Percentiles rank a stretch among this genome's conserved stretches.
phyloP scores from a whole-genome alignment of 2,113 vertebrate genomes.

The Dromaius novaehollandiae region DNA sequence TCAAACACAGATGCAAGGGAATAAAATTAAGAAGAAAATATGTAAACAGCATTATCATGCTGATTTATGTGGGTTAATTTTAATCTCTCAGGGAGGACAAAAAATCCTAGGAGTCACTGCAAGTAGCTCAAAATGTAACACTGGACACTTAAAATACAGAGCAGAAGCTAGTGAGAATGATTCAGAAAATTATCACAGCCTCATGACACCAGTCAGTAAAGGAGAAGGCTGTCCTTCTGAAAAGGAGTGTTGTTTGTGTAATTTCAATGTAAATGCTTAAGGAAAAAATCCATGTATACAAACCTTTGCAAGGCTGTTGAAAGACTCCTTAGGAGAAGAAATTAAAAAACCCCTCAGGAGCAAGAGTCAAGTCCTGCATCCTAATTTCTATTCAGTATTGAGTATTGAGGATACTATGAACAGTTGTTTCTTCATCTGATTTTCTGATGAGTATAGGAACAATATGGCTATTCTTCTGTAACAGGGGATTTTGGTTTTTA shows the following conservation, averaged over 20 bases:
- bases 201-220: not conserved
- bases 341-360: not conserved
- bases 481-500: not conserved
- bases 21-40: not conserved
- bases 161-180: not conserved
- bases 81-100: not conserved
- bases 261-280: not conserved
- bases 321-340: not conserved
- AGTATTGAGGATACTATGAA: not conserved
- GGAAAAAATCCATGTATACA: not conserved
- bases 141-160: not conserved
- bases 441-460: not conserved
- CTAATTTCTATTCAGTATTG: not conserved
- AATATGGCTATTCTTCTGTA: not conserved
- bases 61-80: not conserved
- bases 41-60: not conserved
- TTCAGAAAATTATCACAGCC: not conserved
- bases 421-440: not conserved
- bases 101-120: not conserved
- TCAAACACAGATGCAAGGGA: not conserved
- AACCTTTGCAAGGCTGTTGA: accelerated
- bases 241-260: not conserved
- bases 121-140: not conserved
- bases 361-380: not conserved
- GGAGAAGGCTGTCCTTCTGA: not conserved